phyloP scores from a whole-genome alignment of 2,797 vertebrate genomes.

The Mus minutoides region DNA sequence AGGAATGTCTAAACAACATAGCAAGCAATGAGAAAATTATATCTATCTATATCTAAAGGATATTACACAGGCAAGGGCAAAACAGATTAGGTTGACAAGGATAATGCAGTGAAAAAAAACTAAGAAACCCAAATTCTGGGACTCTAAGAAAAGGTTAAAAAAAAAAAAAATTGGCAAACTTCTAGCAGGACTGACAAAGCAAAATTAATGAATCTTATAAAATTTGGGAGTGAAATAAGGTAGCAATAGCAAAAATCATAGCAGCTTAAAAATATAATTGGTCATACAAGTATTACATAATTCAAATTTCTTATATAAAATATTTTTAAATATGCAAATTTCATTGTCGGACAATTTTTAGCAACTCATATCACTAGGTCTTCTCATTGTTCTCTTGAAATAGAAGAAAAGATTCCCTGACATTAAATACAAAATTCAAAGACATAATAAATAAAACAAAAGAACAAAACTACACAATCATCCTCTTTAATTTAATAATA shows the following conservation, averaged over 20 bases:
- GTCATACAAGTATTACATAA: neutral
- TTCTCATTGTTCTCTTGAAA: neutral
- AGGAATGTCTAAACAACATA: neutral
- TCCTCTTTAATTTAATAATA: neutral
- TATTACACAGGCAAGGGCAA: neutral
- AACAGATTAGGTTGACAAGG: neutral
- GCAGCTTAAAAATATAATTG: neutral
- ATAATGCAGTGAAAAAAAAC: neutral
- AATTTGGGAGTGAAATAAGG: too few relatives aligned
- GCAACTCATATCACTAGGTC: neutral
- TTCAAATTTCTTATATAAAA: neutral
- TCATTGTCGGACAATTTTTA: neutral
- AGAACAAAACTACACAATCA: neutral
- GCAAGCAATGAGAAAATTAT: neutral
- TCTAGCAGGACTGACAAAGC: neutral
- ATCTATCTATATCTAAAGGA: neutral
- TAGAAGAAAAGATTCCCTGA: neutral
- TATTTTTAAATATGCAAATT: neutral
- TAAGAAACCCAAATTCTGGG: neutral
- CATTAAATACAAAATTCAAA: neutral
- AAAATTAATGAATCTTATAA: neutral
- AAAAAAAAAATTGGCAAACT: neutral
- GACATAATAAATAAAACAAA: neutral
- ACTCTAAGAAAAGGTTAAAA: too few relatives aligned
- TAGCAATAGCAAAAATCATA: neutral